Base-by-base conservation (phyloP, 2,888 invertebrate species). In the Punctoribates punctum region DNA sequence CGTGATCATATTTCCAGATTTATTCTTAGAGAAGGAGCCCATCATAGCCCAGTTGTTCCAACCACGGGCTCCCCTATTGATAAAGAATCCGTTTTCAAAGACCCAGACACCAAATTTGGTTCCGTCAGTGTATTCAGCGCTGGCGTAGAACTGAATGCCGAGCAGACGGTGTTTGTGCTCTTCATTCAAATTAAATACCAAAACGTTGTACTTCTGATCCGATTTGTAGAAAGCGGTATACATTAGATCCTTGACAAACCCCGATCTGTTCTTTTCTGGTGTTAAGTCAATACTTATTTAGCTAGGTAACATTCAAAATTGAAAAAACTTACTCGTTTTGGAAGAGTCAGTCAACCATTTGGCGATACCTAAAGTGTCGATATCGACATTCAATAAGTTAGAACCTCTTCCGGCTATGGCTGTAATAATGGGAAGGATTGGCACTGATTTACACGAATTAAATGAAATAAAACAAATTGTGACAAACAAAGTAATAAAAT, bases 21-120 rank as follows among this genome's bases (percentile, higher is more conserved):
- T 70, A 27, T 72, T 75, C 20, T 72, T 75, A 23, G 20, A 46
- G 51, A 75, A 75, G 2, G 75, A 38, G 0, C 75, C 75, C 46
- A 75, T 75, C 75, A 75, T 75, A 9, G 70, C 75, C 75, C 75
- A 75, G 70, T 75, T 75, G 42, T 75, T 34, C 75, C 75, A 75
- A 25, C 75, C 75, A 34, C 75, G 23, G 25, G 70, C 75, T 23
- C 75, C 75, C 46, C 72, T 73, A 73, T 75, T 75, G 20, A 70
- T 70, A 38, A 75, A 75, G 13, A 72, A 38, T 15, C 75, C 75
- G 51, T 25, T 11, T 23, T 75, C 75, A 46, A 75, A 75, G 11
- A 75, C 75, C 75, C 75, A 75, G 9, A 75, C 23, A 38, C 72
- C 75, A n/a, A 48, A 75, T 15, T 72, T 46, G 5, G 70, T 72